A percentile compares a stretch with the other conserved stretches of the same genome.
These are phyloP conservation scores for Leucophenga varia DNA, from an alignment of 1,140 invertebrate genomes.

Conservation along the genomic window DNA sequence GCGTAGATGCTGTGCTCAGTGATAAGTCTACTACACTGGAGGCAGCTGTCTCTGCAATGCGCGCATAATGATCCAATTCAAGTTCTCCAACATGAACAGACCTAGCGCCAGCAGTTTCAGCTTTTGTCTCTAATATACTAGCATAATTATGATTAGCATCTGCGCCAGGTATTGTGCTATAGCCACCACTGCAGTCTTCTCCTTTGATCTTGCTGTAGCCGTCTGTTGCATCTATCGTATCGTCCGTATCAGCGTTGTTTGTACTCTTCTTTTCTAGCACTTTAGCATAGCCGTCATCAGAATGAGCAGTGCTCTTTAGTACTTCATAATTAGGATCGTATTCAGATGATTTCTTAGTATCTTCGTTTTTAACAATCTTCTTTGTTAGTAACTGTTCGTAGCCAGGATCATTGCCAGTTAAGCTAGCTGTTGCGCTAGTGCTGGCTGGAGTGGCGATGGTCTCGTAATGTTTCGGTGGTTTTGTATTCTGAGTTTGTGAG, in stretches of 20 bases:
- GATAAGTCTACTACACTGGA: constrained; percentile 10
- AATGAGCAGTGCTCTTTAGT: constrained; percentile 56
- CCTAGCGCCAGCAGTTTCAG: constrained; percentile 2
- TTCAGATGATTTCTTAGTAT: constrained; percentile 56
- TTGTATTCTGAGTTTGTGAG: constrained; percentile 11
- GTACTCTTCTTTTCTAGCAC: constrained; percentile 49
- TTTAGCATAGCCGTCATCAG: constrained; percentile 56
- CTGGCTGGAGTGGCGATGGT: constrained; percentile 42
- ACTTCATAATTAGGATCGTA: constrained; percentile 74
- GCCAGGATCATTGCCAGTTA: constrained; percentile 65
- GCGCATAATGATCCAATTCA: constrained; percentile 43
- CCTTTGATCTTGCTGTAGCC: constrained; percentile 28
- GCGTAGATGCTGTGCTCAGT: constrained; percentile 2
- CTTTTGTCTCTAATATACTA: constrained; percentile 48
- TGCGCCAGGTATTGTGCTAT: constrained; percentile 47
- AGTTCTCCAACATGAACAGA: constrained; percentile 8
- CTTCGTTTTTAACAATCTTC: constrained; percentile 21
- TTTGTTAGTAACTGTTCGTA: constrained; percentile 60
- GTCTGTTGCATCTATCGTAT: constrained; percentile 25
- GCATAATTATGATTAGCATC: constrained; percentile 55
- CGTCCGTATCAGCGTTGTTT: constrained; percentile 10
- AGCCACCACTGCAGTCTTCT: constrained; percentile 30
- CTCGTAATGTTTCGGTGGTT: constrained; percentile 45
- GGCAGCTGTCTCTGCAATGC: constrained; percentile 33
- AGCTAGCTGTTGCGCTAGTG: constrained; percentile 29